Evolutionary conservation across 2,888 invertebrate species (phyloP), one percentile per base, ranked within the genome.

Genomic region (Euphydryas editha): DNA sequence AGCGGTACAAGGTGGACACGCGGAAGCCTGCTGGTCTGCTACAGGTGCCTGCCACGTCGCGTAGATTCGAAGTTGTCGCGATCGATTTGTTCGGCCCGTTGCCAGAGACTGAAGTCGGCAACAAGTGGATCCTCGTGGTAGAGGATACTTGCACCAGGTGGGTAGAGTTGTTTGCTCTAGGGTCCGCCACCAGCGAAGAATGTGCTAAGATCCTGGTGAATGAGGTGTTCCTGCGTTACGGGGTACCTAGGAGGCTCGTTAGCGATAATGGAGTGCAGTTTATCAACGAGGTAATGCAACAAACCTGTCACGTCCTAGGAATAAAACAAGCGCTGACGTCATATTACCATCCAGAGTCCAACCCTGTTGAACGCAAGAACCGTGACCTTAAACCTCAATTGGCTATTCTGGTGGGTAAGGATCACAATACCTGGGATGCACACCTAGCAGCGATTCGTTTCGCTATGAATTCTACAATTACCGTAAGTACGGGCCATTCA

Each of bases 231-330:
- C 8, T 78, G 7, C 72, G 83, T 1, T 83, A 75, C 65, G 84
- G 84, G 0, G 68, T 74, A 0, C 82, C 82, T 0, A 42, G 82
- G 0, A 65, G 77, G 42, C 59, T 86, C 0, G 76, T 81, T 0
- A 76, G 75, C 18, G 83, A 87, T 64, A 86, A 85, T 61, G 85
- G 15, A 0, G 81, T 10, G 42, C 73, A 37, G 17, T 74, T 73
- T 18, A 36, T 73, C 2, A 68, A 62, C 78, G 71, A 62, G 4
- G 58, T 71, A 0, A 73, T 73, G 74, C 73, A 74, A 24, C 73
- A 73, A 54, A 42, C 36, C 0, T 70, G 70, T 37, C 64, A 65
- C 44, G 36, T 30, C 3, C 30, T 74, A 20, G 65, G 67, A 0
- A 68, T 73, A 4, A 56, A 39, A 0, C 74, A 74, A 13, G 30